phyloP scores from a whole-genome alignment of 2,797 vertebrate species.

The Phrynocephalus forsythii region DNA sequence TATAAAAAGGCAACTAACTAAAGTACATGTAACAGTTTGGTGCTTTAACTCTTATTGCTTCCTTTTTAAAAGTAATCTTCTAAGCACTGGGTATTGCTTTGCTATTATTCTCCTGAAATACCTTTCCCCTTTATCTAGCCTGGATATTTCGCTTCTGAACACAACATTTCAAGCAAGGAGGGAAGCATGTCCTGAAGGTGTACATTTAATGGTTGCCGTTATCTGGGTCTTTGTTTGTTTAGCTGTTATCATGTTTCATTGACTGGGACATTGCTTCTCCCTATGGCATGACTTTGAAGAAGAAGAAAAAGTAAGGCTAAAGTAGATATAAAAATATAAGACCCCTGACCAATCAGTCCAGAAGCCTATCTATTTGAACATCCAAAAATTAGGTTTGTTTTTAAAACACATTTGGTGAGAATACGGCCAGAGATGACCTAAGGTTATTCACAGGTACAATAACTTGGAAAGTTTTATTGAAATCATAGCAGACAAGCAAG shows the following conservation, averaged over 20 bases:
- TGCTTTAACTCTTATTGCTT: too few species aligned
- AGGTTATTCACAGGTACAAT: too few species aligned
- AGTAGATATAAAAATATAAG: background rate
- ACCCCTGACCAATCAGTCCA: too few species aligned
- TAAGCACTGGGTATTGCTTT: background rate
- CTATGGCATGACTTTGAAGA: background rate
- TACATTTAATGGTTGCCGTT: background rate
- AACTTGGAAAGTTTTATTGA: too few species aligned
- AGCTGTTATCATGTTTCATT: background rate
- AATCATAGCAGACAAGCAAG: too few species aligned
- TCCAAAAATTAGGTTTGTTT: too few species aligned
- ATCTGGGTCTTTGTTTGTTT: background rate
- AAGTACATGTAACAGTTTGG: too few species aligned
- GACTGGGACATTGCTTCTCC: background rate
- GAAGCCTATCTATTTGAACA: too few species aligned
- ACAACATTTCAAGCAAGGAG: background rate
- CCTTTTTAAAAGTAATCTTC: too few species aligned
- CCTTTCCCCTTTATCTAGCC: background rate
- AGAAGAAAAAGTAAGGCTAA: background rate
- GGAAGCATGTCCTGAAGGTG: background rate
- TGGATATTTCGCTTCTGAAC: background rate
- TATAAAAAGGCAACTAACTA: too few species aligned
- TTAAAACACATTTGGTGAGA: too few species aligned
- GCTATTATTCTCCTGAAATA: background rate
- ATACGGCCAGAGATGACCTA: too few species aligned